Base-by-base conservation (phyloP, 2,888 invertebrate genomes). In the Athetis lepigone region DNA sequence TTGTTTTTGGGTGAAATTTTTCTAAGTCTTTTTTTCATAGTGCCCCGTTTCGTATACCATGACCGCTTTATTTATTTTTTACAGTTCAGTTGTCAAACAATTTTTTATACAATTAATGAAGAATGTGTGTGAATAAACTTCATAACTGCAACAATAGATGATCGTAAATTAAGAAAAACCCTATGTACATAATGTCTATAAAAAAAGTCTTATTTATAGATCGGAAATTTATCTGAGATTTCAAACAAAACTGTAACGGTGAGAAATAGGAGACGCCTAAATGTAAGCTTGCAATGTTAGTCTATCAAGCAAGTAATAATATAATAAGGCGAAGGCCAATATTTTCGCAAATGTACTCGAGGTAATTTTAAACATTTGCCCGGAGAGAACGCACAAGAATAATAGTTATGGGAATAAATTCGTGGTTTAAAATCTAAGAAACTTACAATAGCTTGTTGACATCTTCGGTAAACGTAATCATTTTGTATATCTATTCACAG, bases 391-490 rank as follows among this genome's bases (percentile, higher is more conserved):
- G 9, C 8, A 16, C 8, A 21, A n/a, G 21, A 23, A 7, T 19
- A 49, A 16, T 33, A 2, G n/a, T n/a, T n/a, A n/a, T n/a, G n/a
- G n/a, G 2, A 45, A 37, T 43, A 13, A 1, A 29, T 21, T 49
- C 37, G 16, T 69, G 45, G n/a, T 36, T 3, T 45, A 40, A 43
- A 58, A 49, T 29, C 8, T 33, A 42, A 23, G 51, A 58, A 65
- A 93, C 93, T 93, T 88, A 93, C 93, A 93, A 93, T 61, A 92
- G 84, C 78, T 85, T 86, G 65, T 86, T 85, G 70, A 92, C 88
- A 68, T 93, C 89, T 75, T 90, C 89, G 11, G 85, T 82, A 62
- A 86, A 63, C 37, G 84, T 82, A 66, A 85, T 86, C 93, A 93
- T 93, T 81, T 76, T 83, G 42, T 46, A 25, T 45, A 36, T 49